Conservation (phyloP, 2,888 invertebrate species). For the Ectropis crepuscularia region DNA sequence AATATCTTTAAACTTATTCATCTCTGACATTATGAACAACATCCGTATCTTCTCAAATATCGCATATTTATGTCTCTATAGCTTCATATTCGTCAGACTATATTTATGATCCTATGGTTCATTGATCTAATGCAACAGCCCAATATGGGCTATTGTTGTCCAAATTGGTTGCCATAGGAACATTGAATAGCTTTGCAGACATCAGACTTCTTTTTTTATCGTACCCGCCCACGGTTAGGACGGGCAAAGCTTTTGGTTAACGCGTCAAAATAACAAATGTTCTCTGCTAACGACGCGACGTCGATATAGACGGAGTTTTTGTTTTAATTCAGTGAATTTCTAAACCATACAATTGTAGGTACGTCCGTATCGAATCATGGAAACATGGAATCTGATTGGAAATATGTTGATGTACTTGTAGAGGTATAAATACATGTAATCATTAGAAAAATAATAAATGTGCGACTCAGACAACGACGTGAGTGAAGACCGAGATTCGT, state of each 20-base stretch:
- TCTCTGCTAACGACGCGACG: no score
- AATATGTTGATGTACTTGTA: no score
- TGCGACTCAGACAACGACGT: constrained; percentile 36
- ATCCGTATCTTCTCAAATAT: no score
- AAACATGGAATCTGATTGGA: no score
- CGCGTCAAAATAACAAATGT: constrained; percentile 8
- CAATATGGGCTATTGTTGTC: constrained; percentile 60
- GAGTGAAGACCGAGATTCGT: constrained; percentile 47
- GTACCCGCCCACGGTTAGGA: constrained; percentile 38
- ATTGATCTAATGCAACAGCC: constrained; percentile 23
- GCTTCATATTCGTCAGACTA: neutral
- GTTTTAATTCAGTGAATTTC: no score
- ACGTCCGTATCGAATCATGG: no score
- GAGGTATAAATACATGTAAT: no score
- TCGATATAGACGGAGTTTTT: no score
- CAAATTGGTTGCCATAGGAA: constrained; percentile 70
- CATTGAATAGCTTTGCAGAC: constrained; percentile 72
- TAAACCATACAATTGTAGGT: no score
- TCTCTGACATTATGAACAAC: neutral
- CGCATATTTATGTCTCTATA: neutral
- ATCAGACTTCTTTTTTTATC: constrained; percentile 43
- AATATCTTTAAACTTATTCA: neutral
- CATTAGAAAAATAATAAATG: constrained; percentile 31
- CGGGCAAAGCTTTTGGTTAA: constrained; percentile 24
- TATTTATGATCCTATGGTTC: constrained; percentile 11